Percentiles rank a stretch among this genome's conserved stretches.
Evolutionary conservation across 2,797 vertebrate species (phyloP).

Genomic region (Malurus splendens): DNA sequence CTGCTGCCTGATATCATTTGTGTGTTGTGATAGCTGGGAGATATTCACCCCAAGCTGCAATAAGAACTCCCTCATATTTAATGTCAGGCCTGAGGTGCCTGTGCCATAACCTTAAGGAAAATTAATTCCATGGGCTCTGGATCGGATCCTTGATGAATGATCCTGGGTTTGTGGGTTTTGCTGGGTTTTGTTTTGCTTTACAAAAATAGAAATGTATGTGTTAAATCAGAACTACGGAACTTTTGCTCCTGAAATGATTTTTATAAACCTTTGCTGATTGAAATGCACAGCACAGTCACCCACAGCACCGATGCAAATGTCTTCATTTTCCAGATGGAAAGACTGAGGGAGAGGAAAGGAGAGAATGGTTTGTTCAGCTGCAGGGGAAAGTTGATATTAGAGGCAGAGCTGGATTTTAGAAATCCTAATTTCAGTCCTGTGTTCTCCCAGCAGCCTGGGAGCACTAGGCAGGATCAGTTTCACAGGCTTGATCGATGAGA

Average conservation of each 20-base stretch:
- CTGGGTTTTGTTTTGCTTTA: not conserved
- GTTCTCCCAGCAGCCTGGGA: not conserved
- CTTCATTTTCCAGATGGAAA: slow-evolving; percentile 37
- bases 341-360: slow-evolving; percentile 8
- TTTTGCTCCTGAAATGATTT: not conserved
- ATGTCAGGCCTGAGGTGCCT: not conserved
- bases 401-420: not conserved
- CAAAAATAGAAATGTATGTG: not conserved
- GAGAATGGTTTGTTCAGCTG: slow-evolving; percentile 19
- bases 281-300: not conserved
- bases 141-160: not conserved
- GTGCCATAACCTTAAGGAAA: not conserved
- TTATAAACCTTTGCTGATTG: not conserved
- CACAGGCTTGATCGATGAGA: not conserved
- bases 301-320: not conserved
- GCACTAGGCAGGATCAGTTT: not conserved
- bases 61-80: not conserved
- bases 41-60: not conserved
- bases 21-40: not conserved
- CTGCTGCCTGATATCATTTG: not conserved
- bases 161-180: not conserved
- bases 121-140: not conserved
- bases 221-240: not conserved
- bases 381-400: not conserved
- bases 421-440: not conserved